These are phyloP conservation scores for Mesocentrotus franciscanus DNA, from an alignment of 53 echinoderm and acorn worm genomes.

Conservation along the genomic window DNA sequence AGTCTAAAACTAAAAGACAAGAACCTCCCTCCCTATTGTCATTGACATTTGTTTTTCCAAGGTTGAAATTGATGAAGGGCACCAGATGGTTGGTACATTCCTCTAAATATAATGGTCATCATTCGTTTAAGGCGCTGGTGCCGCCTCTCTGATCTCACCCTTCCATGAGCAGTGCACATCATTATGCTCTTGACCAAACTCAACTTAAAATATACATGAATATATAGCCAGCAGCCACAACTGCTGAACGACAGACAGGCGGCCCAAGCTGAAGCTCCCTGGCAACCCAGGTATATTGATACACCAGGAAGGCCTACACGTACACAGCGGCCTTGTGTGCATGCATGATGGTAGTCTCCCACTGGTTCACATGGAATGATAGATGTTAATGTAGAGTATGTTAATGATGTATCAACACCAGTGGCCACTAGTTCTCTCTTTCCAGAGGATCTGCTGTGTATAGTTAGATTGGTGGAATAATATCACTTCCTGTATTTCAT, in stretches of 20 bases:
- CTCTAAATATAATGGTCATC: background rate
- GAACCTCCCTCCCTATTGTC: too few species aligned
- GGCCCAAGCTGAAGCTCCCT: background rate
- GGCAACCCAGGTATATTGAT: conserved; percentile 24
- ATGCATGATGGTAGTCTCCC: background rate
- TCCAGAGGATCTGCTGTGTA: background rate
- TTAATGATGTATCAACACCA: conserved; percentile 34
- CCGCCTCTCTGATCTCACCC: too few species aligned
- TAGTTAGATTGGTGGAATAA: background rate
- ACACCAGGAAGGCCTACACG: conserved; percentile 21
- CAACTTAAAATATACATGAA: background rate
- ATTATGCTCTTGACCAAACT: conserved; percentile 6
- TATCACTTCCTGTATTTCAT: conserved; percentile 28
- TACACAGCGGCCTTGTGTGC: conserved; percentile 32
- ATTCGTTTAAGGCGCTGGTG: background rate
- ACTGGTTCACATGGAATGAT: background rate
- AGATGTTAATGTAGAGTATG: conserved; percentile 29
- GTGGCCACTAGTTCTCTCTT: background rate
- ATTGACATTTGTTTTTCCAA: background rate
- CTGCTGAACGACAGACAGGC: background rate
- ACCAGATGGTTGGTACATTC: background rate
- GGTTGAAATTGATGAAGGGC: background rate
- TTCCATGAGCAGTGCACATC: background rate
- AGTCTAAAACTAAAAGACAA: too few species aligned
- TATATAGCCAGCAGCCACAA: conserved; percentile 18